Percentiles rank a stretch among this genome's conserved stretches.
These are phyloP conservation scores for Pongo abelii DNA, from an alignment of 2,113 vertebrate species.

Conservation along the genomic window DNA sequence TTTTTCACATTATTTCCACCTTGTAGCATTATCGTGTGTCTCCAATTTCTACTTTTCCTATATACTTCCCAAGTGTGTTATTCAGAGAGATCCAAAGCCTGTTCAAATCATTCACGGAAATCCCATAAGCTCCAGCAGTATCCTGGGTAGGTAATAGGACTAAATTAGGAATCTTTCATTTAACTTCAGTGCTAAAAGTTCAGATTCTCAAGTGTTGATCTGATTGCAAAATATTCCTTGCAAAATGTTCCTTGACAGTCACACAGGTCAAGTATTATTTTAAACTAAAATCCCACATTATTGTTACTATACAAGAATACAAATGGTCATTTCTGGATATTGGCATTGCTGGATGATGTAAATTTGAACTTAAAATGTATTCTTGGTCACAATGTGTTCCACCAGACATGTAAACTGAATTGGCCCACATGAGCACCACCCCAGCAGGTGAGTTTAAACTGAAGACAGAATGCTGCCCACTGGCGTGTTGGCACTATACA, in stretches of 20 bases:
- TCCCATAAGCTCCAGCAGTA: conserved; percentile 7
- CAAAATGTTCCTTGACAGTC: neutral
- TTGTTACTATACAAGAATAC: neutral
- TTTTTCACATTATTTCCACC: conserved; percentile 60
- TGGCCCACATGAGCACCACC: neutral
- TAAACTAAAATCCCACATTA: neutral
- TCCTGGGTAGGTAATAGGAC: conserved; percentile 49
- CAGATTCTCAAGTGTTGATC: conserved; percentile 5
- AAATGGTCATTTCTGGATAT: neutral
- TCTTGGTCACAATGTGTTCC: conserved; percentile 37
- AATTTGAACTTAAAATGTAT: conserved; percentile 64
- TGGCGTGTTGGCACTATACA: neutral
- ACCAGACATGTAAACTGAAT: conserved; percentile 12
- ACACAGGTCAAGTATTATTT: neutral
- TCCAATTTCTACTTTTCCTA: conserved; percentile 24
- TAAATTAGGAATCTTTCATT: neutral
- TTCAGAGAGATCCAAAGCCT: conserved; percentile 48
- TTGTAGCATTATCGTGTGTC: neutral
- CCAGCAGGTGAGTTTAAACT: conserved; percentile 46
- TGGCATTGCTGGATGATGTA: neutral
- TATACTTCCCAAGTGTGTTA: conserved; percentile 29
- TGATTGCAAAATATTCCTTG: neutral
- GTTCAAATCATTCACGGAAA: conserved; percentile 49
- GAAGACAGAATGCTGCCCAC: conserved; percentile 9
- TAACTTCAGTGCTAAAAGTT: neutral